Evolutionary conservation across 2,888 invertebrate genomes (phyloP), one percentile per base, ranked within the genome.

Genomic region (Scaptomyza parva): DNA sequence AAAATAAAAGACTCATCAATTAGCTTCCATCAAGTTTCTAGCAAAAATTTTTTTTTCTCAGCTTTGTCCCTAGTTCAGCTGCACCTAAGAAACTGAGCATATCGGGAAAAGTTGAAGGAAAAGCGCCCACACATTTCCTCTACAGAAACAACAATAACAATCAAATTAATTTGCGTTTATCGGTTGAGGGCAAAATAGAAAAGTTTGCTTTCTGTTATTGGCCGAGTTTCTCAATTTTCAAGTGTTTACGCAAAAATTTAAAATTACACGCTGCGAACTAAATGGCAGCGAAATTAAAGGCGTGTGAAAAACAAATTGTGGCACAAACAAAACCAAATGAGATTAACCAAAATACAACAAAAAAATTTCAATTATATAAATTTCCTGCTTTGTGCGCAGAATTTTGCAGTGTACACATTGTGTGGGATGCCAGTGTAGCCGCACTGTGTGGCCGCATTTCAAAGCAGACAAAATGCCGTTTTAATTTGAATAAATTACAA

Each of bases 401-500:
- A n/a, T n/a, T n/a, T 53, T 58, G 75, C 57, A 61, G 9, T 51
- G 58, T 58, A 53, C 50, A 24, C 66, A 52, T 33, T 61, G 40
- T 52, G 71, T 61, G 61, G 61, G 65, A 61, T 39, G 68, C 68
- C 50, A 69, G 44, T 78, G 77, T 78, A 53, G 35, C 7, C 20
- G 20, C 33, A 35, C 37, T 37, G 33, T 33, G n/a, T 17, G 37
- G 17, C 3, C 33, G 20, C 33, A 30, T 47, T 57, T 24, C 41
- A 59, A 45, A 37, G 57, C 54, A 51, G 47, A 66, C 69, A 50
- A 71, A 77, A 64, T 57, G 45, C 62, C 69, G 64, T 61, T 75
- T 78, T 62, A 75, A 78, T 75, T 78, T 78, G 76, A 72, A 78
- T 78, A 76, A 78, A 78, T 78, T 78, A 76, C 37, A 30, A 14